Conservation (phyloP, 1,140 invertebrate species). For the Ridgeia piscesae region DNA sequence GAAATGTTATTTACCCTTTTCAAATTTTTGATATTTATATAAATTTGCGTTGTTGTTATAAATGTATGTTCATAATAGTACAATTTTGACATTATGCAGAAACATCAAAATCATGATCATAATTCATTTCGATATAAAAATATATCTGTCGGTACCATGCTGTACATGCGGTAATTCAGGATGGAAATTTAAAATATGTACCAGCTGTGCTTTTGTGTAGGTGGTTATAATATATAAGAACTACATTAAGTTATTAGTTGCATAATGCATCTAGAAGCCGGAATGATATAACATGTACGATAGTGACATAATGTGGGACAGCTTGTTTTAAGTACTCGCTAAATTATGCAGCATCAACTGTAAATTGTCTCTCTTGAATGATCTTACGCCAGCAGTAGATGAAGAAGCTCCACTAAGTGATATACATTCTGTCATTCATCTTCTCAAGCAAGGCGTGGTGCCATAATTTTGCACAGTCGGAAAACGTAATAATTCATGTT, state of each 20-base stretch:
- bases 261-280: neutral
- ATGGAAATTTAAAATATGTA: neutral
- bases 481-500: no score
- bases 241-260: neutral
- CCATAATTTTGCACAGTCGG: no score
- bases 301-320: neutral
- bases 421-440: no score
- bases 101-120: neutral
- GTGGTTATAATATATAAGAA: neutral
- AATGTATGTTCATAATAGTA: no score
- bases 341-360: neutral
- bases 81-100: no score
- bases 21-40: neutral
- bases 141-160: neutral
- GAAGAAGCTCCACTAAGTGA: neutral
- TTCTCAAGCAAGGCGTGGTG: no score
- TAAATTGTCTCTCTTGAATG: neutral
- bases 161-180: neutral
- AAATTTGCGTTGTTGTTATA: no score
- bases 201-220: neutral
- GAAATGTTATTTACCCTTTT: neutral
- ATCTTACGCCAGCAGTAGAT: neutral
- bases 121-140: neutral
- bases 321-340: neutral
- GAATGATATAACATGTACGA: neutral